Evolutionary conservation across 2,888 invertebrate genomes (phyloP), one percentile per base, ranked within the genome.

Genomic region (Megastigmus dorsalis): DNA sequence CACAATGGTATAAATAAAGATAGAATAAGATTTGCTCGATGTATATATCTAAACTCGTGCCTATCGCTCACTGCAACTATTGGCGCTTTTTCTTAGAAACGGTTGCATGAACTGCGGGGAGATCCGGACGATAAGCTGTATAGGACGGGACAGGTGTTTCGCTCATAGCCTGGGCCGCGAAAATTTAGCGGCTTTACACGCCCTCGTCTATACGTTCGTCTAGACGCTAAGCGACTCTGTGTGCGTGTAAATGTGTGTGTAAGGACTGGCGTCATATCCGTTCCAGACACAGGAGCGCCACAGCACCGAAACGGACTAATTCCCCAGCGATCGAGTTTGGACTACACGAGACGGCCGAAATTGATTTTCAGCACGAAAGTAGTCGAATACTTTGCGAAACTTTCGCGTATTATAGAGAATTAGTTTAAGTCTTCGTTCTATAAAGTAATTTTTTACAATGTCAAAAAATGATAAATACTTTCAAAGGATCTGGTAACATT

Each of bases 171-270:
- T 13, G 2, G 2, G 48, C 13, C 50, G n/a, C n/a, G 52, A 41
- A 66, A 66, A 66, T 66, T 66, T 54, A 54, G 30, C 36, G n/a
- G 65, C 38, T 63, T 63, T 63, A 63, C 63, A 63, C 65, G 41
- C 65, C 41, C 65, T 33, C 28, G 9, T 33, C 54, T 15, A 10
- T n/a, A 9, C n/a, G n/a, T 0, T 2, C 36, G 54, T 65, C 65
- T 41, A 54, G 65, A 66, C 62, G 48, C 6, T 7, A 10, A 9
- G n/a, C 7, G n/a, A n/a, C n/a, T 13, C 13, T 20, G 1, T 20
- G 18, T 41, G 18, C 18, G 48, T 48, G 20, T 18, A 18, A 15
- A n/a, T 41, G 41, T 23, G 18, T 41, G 10, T 43, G 15, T 28
- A 36, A 26, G 26, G 41, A 26, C n/a, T 26, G 41, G 26, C 26